Evolutionary conservation across 2,888 invertebrate species (phyloP).

Genomic region (Agonum fuliginosum): DNA sequence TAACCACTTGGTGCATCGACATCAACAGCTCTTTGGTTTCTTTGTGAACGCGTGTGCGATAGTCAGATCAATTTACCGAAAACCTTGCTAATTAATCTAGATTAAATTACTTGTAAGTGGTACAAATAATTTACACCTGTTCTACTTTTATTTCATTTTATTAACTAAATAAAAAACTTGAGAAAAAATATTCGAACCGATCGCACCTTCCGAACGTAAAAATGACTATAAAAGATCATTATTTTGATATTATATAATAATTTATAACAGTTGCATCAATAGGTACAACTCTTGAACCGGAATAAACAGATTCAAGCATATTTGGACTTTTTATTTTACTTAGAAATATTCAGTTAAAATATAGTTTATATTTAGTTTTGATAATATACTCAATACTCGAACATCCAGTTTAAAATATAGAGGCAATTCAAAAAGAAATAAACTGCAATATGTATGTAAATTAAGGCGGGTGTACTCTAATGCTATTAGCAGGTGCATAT

Average conservation of each 20-base stretch:
- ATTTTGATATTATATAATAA: too few relatives aligned
- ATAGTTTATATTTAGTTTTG: too few relatives aligned
- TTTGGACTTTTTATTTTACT: too few relatives aligned
- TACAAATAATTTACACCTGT: neutral
- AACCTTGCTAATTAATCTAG: neutral
- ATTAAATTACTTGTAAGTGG: neutral
- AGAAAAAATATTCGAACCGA: too few relatives aligned
- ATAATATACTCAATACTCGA: too few relatives aligned
- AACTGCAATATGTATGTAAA: conserved; percentile 15
- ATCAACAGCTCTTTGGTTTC: neutral
- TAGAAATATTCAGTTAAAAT: too few relatives aligned
- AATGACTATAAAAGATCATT: too few relatives aligned
- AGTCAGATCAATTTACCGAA: neutral
- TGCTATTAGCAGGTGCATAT: conserved; percentile 16
- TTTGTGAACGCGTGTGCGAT: neutral
- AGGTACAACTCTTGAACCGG: too few relatives aligned
- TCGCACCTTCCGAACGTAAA: too few relatives aligned
- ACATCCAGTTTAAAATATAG: too few relatives aligned
- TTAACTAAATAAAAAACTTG: too few relatives aligned
- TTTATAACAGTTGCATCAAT: neutral
- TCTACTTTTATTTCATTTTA: neutral
- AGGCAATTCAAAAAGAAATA: neutral
- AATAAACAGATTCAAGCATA: too few relatives aligned
- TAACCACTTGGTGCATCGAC: neutral
- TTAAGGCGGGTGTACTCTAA: neutral